Evolutionary conservation across 1,140 invertebrate species (phyloP), one percentile per base, ranked within the genome.

Genomic region (Zaprionus ornatus): DNA sequence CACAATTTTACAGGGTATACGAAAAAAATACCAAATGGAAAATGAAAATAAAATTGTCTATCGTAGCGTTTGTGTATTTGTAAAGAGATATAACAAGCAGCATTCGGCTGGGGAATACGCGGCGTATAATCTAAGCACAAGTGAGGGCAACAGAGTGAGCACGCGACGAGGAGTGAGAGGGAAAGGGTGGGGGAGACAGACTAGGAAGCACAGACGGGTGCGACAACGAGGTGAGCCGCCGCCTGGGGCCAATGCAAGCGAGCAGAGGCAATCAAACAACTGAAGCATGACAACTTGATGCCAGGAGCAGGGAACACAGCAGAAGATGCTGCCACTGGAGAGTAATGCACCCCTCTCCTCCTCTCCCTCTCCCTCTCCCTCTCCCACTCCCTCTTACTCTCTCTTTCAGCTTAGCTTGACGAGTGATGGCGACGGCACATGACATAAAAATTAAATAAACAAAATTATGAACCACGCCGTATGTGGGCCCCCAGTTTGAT

Each of bases 381-480:
- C 9, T 29, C 3, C 21, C 29, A 10, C 2, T 29, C 29, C 2
- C 29, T 10, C 9, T 29, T n/a, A n/a, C n/a, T n/a, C 27, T 29
- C 69, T 45, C 40, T 10, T 4, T 17, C 23, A 40, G 62, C 32
- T 48, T 23, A 67, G 50, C 50, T 50, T 70, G 75, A 74, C 80
- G 79, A 79, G 66, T 69, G 80, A 73, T 84, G 61, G 25, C 68
- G 84, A 81, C 85, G 85, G 84, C 81, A 84, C 85, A 88, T 88
- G 84, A 85, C 79, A 90, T 85, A 81, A 85, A 90, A 88, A 90
- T 90, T 90, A 90, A 88, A 90, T 85, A 90, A 90, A 90, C 85
- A 90, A 90, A 90, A 90, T 90, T 90, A 90, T 90, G 85, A 83
- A 82, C 72, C 79, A 82, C 48, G 71, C 61, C 74, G 67, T 80